phyloP scores from a whole-genome alignment of 2,888 invertebrate species.

The Trachelus iudaicus region DNA sequence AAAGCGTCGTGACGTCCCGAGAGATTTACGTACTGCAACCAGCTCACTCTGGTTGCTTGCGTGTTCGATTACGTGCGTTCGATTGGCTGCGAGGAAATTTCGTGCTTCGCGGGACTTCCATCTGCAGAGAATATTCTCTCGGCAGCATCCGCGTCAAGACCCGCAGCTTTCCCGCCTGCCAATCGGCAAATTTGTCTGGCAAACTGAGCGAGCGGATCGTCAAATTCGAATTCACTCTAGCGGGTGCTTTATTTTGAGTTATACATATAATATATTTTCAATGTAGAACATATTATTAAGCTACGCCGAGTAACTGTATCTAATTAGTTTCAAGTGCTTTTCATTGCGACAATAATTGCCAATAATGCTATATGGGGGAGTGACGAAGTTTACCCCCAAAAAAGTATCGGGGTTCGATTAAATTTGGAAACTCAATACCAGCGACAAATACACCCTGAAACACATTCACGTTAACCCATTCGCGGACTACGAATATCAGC shows the following conservation, averaged over 20 bases:
- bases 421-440: neutral
- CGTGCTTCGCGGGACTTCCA: neutral
- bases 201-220: neutral
- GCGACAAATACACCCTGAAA: neutral
- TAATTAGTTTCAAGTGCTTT: neutral
- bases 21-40: neutral
- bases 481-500: neutral
- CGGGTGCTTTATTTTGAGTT: neutral
- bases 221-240: neutral
- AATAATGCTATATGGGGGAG: neutral
- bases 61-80: slow-evolving; percentile 1
- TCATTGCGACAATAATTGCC: neutral
- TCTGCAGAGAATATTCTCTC: neutral
- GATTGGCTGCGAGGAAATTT: neutral
- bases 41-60: neutral
- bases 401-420: neutral
- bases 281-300: neutral
- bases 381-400: neutral
- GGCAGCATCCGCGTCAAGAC: neutral
- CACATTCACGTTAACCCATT: neutral
- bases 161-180: neutral
- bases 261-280: neutral
- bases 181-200: neutral
- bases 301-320: neutral
- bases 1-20: neutral